phyloP scores from a whole-genome alignment of 1,140 invertebrate species.

The Pentalonia nigronervosa region DNA sequence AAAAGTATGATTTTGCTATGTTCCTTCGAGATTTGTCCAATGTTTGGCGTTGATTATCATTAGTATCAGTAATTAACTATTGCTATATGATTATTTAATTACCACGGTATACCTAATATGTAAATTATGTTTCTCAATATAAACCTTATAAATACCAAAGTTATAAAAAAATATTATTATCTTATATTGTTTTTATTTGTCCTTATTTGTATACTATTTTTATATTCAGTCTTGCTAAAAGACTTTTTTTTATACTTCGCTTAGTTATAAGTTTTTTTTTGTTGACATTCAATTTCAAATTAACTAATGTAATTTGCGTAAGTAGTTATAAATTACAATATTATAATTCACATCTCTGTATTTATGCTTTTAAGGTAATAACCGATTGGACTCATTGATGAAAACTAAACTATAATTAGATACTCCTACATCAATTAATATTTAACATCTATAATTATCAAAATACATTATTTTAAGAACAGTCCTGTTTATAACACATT shows the following conservation, averaged over 20 bases:
- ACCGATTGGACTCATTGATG: neutral
- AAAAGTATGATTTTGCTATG: neutral
- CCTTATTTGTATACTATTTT: neutral
- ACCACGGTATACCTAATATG: neutral
- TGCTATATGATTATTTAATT: neutral
- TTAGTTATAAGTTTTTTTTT: neutral
- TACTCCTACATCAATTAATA: neutral
- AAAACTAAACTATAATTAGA: neutral
- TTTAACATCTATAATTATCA: neutral
- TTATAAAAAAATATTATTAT: neutral
- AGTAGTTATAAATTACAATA: neutral
- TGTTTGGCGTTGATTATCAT: neutral
- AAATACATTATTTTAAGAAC: no score
- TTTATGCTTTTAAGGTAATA: neutral
- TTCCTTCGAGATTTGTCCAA: neutral
- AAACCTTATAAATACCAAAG: neutral
- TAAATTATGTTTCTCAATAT: neutral
- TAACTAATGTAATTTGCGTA: neutral
- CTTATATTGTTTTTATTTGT: neutral
- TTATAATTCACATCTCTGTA: neutral
- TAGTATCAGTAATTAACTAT: neutral
- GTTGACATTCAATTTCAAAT: neutral
- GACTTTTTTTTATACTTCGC: neutral
- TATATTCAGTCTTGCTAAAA: neutral
- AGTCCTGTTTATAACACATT: no score